Base-by-base conservation (phyloP, 1,140 invertebrate species). In the Charaxes varanes region DNA sequence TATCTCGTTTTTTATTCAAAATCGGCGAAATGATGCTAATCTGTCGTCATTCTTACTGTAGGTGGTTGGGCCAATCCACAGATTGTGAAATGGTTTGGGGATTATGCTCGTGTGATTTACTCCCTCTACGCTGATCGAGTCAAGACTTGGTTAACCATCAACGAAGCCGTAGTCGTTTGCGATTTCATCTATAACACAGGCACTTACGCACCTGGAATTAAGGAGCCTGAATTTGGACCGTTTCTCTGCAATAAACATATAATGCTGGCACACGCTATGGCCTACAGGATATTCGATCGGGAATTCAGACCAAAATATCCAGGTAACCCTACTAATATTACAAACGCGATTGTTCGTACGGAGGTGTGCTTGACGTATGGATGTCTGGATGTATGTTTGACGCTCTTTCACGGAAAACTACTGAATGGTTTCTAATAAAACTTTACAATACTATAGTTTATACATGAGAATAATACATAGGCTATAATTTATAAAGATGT, bases 21-120 rank as follows among this genome's bases (percentile, higher is more conserved):
- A n/a, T n/a, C n/a, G n/a, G n/a, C n/a, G n/a, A n/a, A n/a, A n/a
- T n/a, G n/a, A n/a, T n/a, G n/a, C n/a, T n/a, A n/a, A n/a, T n/a
- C n/a, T n/a, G n/a, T n/a, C n/a, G n/a, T n/a, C n/a, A n/a, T n/a
- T n/a, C n/a, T n/a, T n/a, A n/a, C n/a, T n/a, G n/a, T n/a, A 48
- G 45, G 45, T 18, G 45, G 32, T 7, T 48, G 45, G 45, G 41
- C 45, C 7, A 48, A 48, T 12, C 45, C 45, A 2, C 6, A 32
- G 6, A 41, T 41, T 14, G 45, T 48, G 0, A 32, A 48, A 16
- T 48, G 32, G 38, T 47, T 47, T n/a, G 35, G 28, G 1, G 16
- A 41, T 3, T 48, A 48, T 11, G 45, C 44, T 5, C 28, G 32
- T 6, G 15, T 47, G 2, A 10, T 47, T 6, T 47, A 28, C 19